These are phyloP conservation scores for Mirza zaza DNA, from an alignment of 2,113 vertebrate species.

Conservation along the genomic window DNA sequence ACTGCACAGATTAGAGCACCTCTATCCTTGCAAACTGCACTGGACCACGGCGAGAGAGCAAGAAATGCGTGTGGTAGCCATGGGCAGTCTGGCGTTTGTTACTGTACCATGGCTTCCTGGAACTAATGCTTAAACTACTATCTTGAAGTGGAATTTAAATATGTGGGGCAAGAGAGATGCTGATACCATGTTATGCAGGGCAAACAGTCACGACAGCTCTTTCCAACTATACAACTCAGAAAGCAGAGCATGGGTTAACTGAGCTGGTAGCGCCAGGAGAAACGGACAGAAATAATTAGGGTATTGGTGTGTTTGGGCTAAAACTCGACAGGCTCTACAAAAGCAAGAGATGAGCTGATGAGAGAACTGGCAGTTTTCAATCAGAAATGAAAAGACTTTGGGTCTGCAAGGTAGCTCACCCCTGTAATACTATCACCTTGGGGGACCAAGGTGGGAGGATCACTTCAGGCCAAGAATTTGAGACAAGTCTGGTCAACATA, in stretches of 20 bases:
- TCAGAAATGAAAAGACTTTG: not conserved
- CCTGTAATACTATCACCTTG: no score
- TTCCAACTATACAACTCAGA: no score
- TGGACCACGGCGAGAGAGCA: fast-evolving
- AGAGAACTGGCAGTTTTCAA: not conserved
- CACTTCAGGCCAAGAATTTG: no score
- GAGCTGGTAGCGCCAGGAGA: not conserved
- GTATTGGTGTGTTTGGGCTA: not conserved
- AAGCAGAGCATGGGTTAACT: not conserved
- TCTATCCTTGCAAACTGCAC: no score
- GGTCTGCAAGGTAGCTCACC: no score
- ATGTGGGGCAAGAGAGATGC: no score
- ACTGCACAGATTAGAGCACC: fast-evolving
- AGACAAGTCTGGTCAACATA: no score
- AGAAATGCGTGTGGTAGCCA: fast-evolving
- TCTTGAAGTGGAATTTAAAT: no score
- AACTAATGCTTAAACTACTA: fast-evolving
- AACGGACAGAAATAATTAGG: no score
- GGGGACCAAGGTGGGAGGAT: no score
- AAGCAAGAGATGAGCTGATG: not conserved
- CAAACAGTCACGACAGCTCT: no score
- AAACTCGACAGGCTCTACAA: not conserved
- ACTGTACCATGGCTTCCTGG: fast-evolving
- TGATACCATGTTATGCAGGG: fast-evolving
- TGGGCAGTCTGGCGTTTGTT: fast-evolving